phyloP scores from a whole-genome alignment of 1,140 invertebrate genomes.

The Leptoteleia sp. region DNA sequence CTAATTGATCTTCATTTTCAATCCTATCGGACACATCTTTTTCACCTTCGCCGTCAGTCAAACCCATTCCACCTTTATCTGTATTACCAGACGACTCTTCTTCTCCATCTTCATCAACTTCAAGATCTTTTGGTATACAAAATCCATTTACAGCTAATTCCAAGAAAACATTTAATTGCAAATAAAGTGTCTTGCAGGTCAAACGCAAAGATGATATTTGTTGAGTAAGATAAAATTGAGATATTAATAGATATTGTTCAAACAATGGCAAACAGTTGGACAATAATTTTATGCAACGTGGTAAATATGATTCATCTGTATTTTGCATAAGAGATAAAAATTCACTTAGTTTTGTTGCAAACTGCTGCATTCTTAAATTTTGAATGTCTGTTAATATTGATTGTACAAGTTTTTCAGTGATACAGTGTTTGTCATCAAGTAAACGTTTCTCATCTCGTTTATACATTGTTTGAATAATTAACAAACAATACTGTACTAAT shows the following conservation, averaged over 20 bases:
- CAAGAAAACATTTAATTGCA: constrained; percentile 91
- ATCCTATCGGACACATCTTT: constrained; percentile 97
- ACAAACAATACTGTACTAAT: constrained; percentile 83
- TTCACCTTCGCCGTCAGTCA: constrained; percentile 95
- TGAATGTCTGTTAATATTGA: constrained; percentile 83
- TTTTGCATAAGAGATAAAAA: constrained; percentile 61
- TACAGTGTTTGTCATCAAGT: constrained; percentile 73
- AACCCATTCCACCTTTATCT: constrained; percentile 86
- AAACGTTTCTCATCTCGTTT: constrained; percentile 82
- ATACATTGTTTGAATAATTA: constrained; percentile 86
- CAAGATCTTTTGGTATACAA: constrained; percentile 92
- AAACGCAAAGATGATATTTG: constrained; percentile 88
- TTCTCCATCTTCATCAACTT: constrained; percentile 83
- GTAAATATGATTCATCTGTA: constrained; percentile 25
- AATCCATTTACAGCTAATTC: constrained; percentile 95
- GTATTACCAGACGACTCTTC: constrained; percentile 80
- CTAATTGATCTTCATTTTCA: constrained; percentile 96
- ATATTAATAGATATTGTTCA: constrained; percentile 87
- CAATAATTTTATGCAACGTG: constrained; percentile 66
- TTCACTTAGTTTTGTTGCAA: constrained; percentile 70
- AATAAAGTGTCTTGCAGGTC: constrained; percentile 90
- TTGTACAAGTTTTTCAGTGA: constrained; percentile 84
- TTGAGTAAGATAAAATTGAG: constrained; percentile 89
- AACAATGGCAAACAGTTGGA: constrained; percentile 85
- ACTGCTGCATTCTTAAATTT: constrained; percentile 80